Evolutionary conservation across 1,140 invertebrate species (phyloP).

Genomic region (Asbolus verrucosus): DNA sequence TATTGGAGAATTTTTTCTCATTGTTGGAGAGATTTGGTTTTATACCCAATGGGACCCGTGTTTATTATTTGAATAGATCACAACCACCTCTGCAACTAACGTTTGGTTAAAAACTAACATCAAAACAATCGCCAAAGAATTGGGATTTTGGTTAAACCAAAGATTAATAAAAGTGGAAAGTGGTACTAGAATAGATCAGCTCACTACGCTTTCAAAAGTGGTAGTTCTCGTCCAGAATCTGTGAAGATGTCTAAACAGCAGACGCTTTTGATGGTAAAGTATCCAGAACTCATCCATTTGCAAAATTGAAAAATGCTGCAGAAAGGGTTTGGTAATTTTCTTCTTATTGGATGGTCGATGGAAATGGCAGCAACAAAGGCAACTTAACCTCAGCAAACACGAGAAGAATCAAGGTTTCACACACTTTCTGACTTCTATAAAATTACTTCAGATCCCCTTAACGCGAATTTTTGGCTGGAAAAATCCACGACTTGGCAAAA

Average conservation of each 20-base stretch:
- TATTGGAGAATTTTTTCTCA: slow-evolving; percentile 78
- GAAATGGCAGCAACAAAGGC: slow-evolving; percentile 65
- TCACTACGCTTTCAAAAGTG: slow-evolving; percentile 71
- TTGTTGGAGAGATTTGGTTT: slow-evolving; percentile 70
- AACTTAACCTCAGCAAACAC: slow-evolving; percentile 72
- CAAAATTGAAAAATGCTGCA: slow-evolving; percentile 87
- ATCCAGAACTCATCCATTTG: slow-evolving; percentile 81
- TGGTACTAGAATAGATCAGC: slow-evolving; percentile 70
- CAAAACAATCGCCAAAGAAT: slow-evolving; percentile 75
- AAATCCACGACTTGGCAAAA: slow-evolving; percentile 65
- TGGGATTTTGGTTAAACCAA: slow-evolving; percentile 74
- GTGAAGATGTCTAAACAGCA: slow-evolving; percentile 67
- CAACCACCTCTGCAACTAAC: slow-evolving; percentile 86
- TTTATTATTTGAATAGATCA: slow-evolving; percentile 81
- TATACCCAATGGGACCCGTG: slow-evolving; percentile 82
- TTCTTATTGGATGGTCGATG: slow-evolving; percentile 80
- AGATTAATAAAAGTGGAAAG: slow-evolving; percentile 69
- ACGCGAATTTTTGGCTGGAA: slow-evolving; percentile 62
- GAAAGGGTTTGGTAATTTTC: slow-evolving; percentile 93
- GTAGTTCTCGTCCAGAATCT: slow-evolving; percentile 83
- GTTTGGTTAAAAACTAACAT: slow-evolving; percentile 75
- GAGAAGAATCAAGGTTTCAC: slow-evolving; percentile 74
- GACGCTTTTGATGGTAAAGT: slow-evolving; percentile 62
- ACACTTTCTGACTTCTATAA: slow-evolving; percentile 70
- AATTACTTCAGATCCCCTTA: slow-evolving; percentile 67